A percentile compares a stretch with the other conserved stretches of the same genome.
Conservation (phyloP, 2,888 invertebrate species). For the Oscheius sp. region DNA sequence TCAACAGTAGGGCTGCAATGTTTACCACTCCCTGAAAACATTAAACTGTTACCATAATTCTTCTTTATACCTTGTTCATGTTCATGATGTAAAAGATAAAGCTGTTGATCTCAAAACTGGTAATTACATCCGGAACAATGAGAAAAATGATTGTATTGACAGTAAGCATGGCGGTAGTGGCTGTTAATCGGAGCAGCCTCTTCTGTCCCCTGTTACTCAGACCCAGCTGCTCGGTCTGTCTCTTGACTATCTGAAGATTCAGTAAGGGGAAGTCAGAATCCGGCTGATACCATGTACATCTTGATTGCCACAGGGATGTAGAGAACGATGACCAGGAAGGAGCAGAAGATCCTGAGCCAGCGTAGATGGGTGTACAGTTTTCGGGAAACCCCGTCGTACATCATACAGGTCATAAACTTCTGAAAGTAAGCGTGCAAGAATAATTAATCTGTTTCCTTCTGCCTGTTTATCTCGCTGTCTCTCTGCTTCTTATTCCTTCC, state of each 20-base stretch:
- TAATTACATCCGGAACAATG: constrained; percentile 50
- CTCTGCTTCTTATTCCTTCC: too few species aligned
- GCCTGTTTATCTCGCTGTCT: too few species aligned
- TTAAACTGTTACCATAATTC: neutral
- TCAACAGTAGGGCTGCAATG: constrained; percentile 47
- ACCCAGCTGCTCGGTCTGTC: constrained; percentile 15
- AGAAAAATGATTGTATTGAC: constrained; percentile 49
- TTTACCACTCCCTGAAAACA: constrained; percentile 53
- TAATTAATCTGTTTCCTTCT: too few species aligned
- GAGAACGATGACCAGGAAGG: constrained; percentile 44
- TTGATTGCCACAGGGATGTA: constrained; percentile 50
- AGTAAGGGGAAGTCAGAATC: neutral
- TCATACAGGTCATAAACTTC: constrained; percentile 52
- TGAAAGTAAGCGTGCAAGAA: constrained; percentile 19
- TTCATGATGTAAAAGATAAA: constrained; percentile 57
- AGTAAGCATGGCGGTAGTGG: constrained; percentile 53
- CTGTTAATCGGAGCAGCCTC: constrained; percentile 46
- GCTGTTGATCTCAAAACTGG: constrained; percentile 45
- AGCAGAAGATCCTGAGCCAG: constrained; percentile 43
- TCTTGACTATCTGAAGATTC: constrained; percentile 4
- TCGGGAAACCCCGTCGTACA: constrained; percentile 42
- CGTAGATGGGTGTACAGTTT: constrained; percentile 42
- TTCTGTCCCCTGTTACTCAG: constrained; percentile 20
- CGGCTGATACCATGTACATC: constrained; percentile 44
- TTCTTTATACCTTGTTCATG: constrained; percentile 50